A percentile compares a stretch with the other conserved stretches of the same genome.
These are phyloP conservation scores for Eidolon dupreanum DNA, from an alignment of 2,797 vertebrate species.

Conservation along the genomic window DNA sequence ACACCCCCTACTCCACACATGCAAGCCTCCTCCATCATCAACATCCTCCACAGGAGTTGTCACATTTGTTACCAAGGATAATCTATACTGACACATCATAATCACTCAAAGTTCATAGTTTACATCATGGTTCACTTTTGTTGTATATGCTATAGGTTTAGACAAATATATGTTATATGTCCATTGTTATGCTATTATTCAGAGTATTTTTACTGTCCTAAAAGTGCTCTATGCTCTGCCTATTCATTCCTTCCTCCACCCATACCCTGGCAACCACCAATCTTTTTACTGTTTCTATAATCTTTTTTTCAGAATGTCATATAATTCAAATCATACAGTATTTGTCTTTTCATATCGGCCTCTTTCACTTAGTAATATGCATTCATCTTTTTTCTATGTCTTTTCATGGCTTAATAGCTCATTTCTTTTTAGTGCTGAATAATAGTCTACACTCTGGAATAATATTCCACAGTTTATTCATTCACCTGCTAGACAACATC, in stretches of 20 bases:
- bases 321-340: not conserved
- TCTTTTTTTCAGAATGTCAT: not conserved
- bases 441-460: not conserved
- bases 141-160: not conserved
- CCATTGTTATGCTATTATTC: not conserved
- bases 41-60: not conserved
- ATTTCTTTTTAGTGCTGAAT: not conserved
- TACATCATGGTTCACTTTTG: not conserved
- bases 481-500: not conserved
- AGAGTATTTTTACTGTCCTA: not conserved
- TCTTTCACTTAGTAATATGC: not conserved
- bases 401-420: not conserved
- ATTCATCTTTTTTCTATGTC: not conserved
- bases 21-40: not conserved
- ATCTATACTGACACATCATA: not conserved
- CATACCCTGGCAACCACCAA: not conserved
- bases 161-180: not conserved
- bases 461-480: not conserved
- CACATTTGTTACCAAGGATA: not conserved
- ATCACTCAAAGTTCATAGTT: not conserved
- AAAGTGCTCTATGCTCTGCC: not conserved
- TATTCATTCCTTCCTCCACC: not conserved
- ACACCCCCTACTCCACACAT: not conserved
- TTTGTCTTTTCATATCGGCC: not conserved
- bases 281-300: not conserved